Evolutionary conservation across 2,113 vertebrate species (phyloP).

Genomic region (Cryptotis parvus): DNA sequence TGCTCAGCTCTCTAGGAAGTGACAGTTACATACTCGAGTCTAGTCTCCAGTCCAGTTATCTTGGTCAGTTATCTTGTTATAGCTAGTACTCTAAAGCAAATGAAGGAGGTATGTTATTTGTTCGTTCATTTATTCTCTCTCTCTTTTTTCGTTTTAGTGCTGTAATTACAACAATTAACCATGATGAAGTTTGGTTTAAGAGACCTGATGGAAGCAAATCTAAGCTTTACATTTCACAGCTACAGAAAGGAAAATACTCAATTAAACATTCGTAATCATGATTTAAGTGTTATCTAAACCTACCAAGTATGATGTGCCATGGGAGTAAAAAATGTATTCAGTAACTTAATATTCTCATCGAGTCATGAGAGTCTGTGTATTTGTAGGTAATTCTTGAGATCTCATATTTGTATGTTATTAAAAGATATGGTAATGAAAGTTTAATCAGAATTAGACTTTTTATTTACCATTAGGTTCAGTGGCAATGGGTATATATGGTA

Average conservation of each 20-base stretch:
- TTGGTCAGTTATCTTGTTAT: no score
- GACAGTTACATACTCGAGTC: slow-evolving; percentile 48
- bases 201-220: slow-evolving; percentile 97
- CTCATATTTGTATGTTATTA: slow-evolving; percentile 72
- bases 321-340: slow-evolving; percentile 84
- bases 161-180: slow-evolving; percentile 97
- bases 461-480: slow-evolving; percentile 73
- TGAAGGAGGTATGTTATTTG: slow-evolving; percentile 52
- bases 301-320: slow-evolving; percentile 87
- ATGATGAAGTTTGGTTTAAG: slow-evolving; percentile 99
- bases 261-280: slow-evolving; percentile 93
- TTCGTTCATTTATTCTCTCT: slow-evolving; percentile 57
- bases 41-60: slow-evolving; percentile 64
- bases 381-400: slow-evolving; percentile 77
- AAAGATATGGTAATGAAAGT: slow-evolving; percentile 66
- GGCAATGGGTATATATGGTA: slow-evolving; percentile 67
- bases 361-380: slow-evolving; percentile 75
- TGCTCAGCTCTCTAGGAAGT: neutral
- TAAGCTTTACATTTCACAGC: slow-evolving; percentile 97
- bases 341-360: slow-evolving; percentile 74
- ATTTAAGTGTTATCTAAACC: slow-evolving; percentile 84
- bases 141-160: slow-evolving; percentile 88
- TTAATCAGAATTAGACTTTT: slow-evolving; percentile 75
- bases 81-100: slow-evolving; percentile 51
- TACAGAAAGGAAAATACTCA: slow-evolving; percentile 99